phyloP scores from a whole-genome alignment of 2,113 vertebrate species.

The Tricholaema leucomelas region DNA sequence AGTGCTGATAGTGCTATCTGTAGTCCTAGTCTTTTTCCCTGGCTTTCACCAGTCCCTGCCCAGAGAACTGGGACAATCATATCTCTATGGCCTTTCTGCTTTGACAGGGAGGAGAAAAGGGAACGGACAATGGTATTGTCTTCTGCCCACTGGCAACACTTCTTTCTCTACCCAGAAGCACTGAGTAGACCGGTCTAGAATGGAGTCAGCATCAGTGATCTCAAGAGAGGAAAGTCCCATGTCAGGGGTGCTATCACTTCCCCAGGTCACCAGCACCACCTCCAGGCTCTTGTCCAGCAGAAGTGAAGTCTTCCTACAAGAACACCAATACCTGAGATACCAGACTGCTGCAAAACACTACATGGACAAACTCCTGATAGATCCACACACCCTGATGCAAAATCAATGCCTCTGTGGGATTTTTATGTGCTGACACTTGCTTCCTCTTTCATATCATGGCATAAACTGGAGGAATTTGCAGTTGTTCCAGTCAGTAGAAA shows the following conservation, averaged over 20 bases:
- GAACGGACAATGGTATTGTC: not conserved
- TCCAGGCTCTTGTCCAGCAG: not conserved
- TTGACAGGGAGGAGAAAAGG: not conserved
- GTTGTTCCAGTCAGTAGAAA: not conserved
- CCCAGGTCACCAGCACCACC: not conserved
- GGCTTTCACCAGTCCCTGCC: not conserved
- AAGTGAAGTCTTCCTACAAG: not conserved
- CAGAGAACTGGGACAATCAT: not conserved
- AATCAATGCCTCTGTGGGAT: not conserved
- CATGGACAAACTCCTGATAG: not conserved
- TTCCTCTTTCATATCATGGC: not conserved
- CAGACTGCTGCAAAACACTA: not conserved
- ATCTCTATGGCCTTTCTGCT: not conserved
- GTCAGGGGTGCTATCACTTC: not conserved
- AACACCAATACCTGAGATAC: not conserved
- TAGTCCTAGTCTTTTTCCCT: not conserved
- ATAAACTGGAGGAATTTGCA: not conserved
- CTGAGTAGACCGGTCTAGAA: not conserved
- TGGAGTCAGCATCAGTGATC: not conserved
- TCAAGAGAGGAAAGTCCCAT: not conserved
- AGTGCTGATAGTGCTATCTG: not conserved
- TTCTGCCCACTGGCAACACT: not conserved
- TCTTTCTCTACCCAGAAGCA: not conserved
- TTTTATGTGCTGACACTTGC: not conserved
- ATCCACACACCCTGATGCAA: not conserved